Conservation (phyloP, 2,113 vertebrate genomes). For the Propithecus coquereli region DNA sequence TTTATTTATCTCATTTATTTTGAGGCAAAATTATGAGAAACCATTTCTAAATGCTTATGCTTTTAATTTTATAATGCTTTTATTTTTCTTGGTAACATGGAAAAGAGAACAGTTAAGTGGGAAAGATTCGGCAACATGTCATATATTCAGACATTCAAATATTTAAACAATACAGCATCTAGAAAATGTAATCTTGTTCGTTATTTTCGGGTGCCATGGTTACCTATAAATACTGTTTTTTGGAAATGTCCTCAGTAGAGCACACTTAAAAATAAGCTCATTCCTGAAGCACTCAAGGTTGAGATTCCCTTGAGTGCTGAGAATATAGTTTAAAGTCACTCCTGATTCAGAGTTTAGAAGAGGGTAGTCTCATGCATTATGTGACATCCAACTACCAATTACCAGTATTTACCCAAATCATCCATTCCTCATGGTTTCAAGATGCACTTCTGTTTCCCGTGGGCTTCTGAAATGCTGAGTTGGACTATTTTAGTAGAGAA, state of each 20-base stretch:
- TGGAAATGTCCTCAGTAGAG: not conserved
- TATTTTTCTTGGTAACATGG: not conserved
- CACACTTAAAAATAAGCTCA: not conserved
- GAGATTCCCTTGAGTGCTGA: not conserved
- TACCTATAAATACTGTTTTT: not conserved
- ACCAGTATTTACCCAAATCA: not conserved
- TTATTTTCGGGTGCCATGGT: not conserved
- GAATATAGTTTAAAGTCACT: not conserved
- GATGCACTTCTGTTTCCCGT: not conserved
- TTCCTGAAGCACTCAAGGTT: not conserved
- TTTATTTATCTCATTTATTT: conserved; percentile 2
- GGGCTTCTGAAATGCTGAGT: not conserved
- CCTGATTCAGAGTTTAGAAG: not conserved
- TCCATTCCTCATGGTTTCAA: not conserved
- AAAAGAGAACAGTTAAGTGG: not conserved
- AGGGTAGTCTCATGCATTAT: not conserved
- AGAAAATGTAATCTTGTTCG: not conserved
- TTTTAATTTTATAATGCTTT: not conserved
- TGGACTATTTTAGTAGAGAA: not conserved
- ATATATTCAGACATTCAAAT: not conserved
- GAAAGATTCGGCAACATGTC: not conserved
- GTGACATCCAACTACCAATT: not conserved
- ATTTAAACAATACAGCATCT: not conserved
- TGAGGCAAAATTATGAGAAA: not conserved
- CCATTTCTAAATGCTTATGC: conserved; percentile 10